Base-by-base conservation (phyloP, 2,797 vertebrate species). In the Synaphobranchus kaupii region DNA sequence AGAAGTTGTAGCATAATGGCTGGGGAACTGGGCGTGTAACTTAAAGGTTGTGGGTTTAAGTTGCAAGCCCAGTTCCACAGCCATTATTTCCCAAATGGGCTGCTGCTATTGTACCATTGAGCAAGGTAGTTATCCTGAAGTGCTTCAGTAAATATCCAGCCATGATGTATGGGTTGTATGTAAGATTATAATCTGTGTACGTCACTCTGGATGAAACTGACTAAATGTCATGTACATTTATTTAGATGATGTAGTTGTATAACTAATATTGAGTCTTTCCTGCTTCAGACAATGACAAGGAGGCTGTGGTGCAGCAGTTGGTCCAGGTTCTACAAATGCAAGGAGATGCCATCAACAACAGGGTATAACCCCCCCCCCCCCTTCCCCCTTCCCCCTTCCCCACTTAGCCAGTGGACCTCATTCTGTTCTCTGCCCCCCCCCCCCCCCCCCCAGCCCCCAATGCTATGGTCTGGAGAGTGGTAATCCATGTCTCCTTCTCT, bases 321-420 rank as follows among this genome's bases (percentile, higher is more conserved):
- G 95, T 96, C 56, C 89, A 94, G 22, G 84, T 97, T 34, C 91
- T 98, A 22, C 96, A 94, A 54, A 89, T 93, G 8, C 96, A 97
- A 88, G 97, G 96, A n/a, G 96, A 96, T 47, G 89, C 92, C 20
- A 97, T 98, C 78, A 96, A 97, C 47, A 88, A 93, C 47, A 93
- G 95, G 95, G 91, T 90, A 85, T 54, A 1, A 12, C 47, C 7
- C 1, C 34, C 28, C 54, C 20, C 56, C 6, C 56, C 3, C n/a
- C 58, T 44, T 9, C 54, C 17, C 6, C 9, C n/a, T n/a, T 54
- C 6, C 56, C 3, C n/a, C 58, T 44, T 9, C 54, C 17, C 6
- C 9, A 17, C 17, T 17, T 56, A 17, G 9, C 54, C 54, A 4
- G 9, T 10, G 54, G 1, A 0, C 17, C 17, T n/a, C n/a, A n/a